Percentiles rank a stretch among this genome's conserved stretches.
Conservation (phyloP, 2,888 invertebrate genomes). For the Apamea sordens region DNA sequence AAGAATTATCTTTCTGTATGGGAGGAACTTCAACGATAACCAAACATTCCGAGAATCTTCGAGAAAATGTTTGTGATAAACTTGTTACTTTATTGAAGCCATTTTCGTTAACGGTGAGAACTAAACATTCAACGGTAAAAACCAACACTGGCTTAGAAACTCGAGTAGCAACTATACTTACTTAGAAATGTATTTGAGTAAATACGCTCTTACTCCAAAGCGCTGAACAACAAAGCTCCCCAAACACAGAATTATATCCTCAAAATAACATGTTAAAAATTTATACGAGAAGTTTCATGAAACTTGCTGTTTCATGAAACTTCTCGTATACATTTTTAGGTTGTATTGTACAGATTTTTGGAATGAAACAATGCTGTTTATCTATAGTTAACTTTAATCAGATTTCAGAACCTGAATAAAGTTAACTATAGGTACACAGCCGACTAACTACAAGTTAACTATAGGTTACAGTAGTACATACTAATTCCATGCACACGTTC, state of each 20-base stretch:
- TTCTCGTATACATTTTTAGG: no score
- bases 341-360: constrained; percentile 10
- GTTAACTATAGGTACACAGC: no score
- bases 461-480: no score
- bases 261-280: neutral
- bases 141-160: neutral
- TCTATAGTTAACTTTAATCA: neutral
- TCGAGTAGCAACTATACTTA: neutral
- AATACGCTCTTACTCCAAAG: constrained; percentile 5
- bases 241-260: neutral
- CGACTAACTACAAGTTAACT: no score
- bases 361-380: neutral
- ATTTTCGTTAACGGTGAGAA: neutral
- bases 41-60: neutral
- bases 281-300: neutral
- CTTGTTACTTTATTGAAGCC: neutral
- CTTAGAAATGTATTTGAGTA: constrained; percentile 1
- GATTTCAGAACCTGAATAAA: no score
- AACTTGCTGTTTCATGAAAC: neutral
- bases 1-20: neutral
- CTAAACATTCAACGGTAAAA: neutral
- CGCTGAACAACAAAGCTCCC: constrained; percentile 16
- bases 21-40: neutral
- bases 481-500: no score
- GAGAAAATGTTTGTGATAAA: neutral